A percentile compares a stretch with the other conserved stretches of the same genome.
Evolutionary conservation across 2,888 invertebrate genomes (phyloP).

Genomic region (Drosophila longiperda): DNA sequence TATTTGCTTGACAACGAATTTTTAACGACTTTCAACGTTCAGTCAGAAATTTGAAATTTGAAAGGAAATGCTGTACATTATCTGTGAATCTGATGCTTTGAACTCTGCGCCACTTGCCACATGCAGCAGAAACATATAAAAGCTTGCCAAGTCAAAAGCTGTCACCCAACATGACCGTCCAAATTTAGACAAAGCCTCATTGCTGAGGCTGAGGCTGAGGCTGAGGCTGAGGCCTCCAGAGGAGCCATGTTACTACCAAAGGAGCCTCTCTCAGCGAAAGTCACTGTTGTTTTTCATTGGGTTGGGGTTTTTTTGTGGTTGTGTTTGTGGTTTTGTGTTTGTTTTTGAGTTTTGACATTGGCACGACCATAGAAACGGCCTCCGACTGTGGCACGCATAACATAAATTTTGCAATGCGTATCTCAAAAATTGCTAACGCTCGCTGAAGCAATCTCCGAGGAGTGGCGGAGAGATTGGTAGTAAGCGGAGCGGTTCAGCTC

Average conservation of each 20-base stretch:
- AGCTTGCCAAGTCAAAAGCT: constrained; percentile 72
- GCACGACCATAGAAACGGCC: constrained; percentile 52
- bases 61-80: constrained; percentile 76
- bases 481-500: constrained; percentile 14
- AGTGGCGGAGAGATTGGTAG: neutral
- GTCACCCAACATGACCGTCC: constrained; percentile 76
- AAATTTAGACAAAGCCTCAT: constrained; percentile 78
- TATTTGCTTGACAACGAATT: constrained; percentile 1
- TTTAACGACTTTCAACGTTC: constrained; percentile 33
- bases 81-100: constrained; percentile 74
- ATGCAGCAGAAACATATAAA: constrained; percentile 48
- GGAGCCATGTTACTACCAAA: constrained; percentile 32
- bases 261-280: constrained; percentile 62
- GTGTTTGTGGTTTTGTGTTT: constrained; percentile 20
- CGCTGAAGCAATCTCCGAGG: constrained; percentile 38
- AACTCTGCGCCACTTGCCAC: constrained; percentile 72
- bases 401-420: constrained; percentile 79
- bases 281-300: constrained; percentile 53
- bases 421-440: constrained; percentile 75
- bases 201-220: constrained; percentile 22
- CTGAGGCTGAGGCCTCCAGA: constrained; percentile 56
- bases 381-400: constrained; percentile 73
- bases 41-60: constrained; percentile 75
- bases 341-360: constrained; percentile 56
- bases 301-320: constrained; percentile 23